phyloP scores from a whole-genome alignment of 2,113 vertebrate species.

The Nematolebias whitei region DNA sequence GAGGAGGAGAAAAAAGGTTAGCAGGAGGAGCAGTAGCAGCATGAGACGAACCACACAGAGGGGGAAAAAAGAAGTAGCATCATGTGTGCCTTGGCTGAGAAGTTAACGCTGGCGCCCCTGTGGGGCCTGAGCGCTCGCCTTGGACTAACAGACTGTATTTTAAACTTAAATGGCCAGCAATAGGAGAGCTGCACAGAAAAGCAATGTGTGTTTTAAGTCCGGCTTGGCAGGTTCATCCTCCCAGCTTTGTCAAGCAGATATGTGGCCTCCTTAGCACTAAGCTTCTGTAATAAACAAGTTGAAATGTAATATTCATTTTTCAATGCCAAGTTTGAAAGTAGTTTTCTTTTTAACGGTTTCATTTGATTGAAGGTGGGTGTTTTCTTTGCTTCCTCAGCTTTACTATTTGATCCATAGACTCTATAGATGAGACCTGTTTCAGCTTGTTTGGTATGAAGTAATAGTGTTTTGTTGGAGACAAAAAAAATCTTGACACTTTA shows the following conservation, averaged over 20 bases:
- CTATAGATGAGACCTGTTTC: slow-evolving; percentile 39
- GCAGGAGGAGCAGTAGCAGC: slow-evolving; percentile 38
- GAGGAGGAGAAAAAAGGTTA: slow-evolving; percentile 2
- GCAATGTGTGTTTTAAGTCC: slow-evolving; percentile 10
- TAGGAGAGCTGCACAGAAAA: slow-evolving; percentile 40
- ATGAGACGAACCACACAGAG: slow-evolving; percentile 27
- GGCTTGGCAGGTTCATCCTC: slow-evolving; percentile 20
- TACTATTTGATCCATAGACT: slow-evolving; percentile 45
- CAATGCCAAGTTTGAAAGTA: slow-evolving; percentile 5
- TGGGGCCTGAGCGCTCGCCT: slow-evolving; percentile 56
- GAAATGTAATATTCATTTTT: slow-evolving; percentile 42
- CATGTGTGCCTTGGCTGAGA: slow-evolving; percentile 59
- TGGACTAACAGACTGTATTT: slow-evolving; percentile 64
- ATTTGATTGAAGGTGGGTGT: slow-evolving; percentile 13
- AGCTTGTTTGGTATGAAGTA: slow-evolving; percentile 51
- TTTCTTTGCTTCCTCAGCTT: slow-evolving; percentile 25
- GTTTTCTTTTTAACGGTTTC: not conserved
- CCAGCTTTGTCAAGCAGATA: slow-evolving; percentile 41
- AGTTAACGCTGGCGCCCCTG: slow-evolving; percentile 53
- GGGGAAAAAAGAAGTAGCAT: slow-evolving; percentile 34
- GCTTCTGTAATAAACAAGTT: slow-evolving; percentile 33
- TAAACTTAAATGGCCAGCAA: slow-evolving; percentile 74
- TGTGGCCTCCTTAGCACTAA: slow-evolving; percentile 32
- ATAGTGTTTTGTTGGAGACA: slow-evolving; percentile 32
- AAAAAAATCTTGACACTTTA: slow-evolving; percentile 69